These are phyloP conservation scores for Elysia chlorotica DNA, from an alignment of 1,140 invertebrate species.

Conservation along the genomic window DNA sequence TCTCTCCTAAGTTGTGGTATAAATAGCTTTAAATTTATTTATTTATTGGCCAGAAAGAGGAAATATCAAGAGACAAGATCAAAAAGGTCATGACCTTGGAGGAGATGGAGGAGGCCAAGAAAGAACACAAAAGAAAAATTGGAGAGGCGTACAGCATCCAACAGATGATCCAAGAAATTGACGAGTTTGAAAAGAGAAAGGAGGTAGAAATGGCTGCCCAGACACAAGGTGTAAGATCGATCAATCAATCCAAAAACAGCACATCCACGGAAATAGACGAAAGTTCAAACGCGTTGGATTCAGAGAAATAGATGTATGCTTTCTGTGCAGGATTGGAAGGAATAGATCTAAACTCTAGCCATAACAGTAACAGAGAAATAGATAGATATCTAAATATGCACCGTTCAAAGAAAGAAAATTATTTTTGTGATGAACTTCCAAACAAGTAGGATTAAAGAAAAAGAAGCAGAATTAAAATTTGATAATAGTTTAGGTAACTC, in stretches of 20 bases:
- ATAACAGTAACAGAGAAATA: background rate
- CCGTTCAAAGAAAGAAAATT: too few relatives aligned
- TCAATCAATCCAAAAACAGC: too few relatives aligned
- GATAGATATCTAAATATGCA: background rate
- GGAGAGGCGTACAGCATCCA: background rate
- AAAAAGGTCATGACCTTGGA: constrained; percentile 45
- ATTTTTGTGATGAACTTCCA: too few relatives aligned
- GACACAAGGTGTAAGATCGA: background rate
- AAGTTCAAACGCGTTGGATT: background rate
- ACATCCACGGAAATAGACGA: background rate
- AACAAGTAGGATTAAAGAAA: too few relatives aligned
- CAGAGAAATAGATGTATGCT: background rate
- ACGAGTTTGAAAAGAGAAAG: background rate
- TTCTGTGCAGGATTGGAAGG: background rate
- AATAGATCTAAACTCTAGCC: background rate
- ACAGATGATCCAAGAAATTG: background rate
- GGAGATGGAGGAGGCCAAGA: constrained; percentile 39
- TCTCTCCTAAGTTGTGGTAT: too few relatives aligned
- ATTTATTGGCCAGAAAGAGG: background rate
- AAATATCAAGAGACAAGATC: constrained; percentile 56
- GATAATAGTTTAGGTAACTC: too few relatives aligned
- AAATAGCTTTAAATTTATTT: too few relatives aligned
- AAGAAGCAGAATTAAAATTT: too few relatives aligned
- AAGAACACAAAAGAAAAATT: background rate
- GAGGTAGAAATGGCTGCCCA: background rate